phyloP scores from a whole-genome alignment of 2,888 invertebrate genomes.

The Meteorus colon region DNA sequence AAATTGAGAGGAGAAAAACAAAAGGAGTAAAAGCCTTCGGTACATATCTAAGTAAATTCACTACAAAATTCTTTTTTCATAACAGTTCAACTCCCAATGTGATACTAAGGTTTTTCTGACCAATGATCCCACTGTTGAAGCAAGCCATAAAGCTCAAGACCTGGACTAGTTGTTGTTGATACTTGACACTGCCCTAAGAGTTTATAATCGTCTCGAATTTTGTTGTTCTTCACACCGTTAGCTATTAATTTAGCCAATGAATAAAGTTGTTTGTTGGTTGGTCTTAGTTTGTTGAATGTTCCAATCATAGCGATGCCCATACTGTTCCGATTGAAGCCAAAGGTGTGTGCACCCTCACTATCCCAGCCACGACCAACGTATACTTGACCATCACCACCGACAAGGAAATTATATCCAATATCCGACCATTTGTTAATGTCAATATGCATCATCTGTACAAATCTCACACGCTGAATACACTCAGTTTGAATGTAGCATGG shows the following conservation, averaged over 20 bases:
- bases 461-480: slow-evolving; percentile 59
- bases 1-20: background rate
- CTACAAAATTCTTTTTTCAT: background rate
- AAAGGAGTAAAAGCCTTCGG: background rate
- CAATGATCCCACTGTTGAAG: slow-evolving; percentile 83
- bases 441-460: slow-evolving; percentile 76
- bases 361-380: slow-evolving; percentile 87
- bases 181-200: slow-evolving; percentile 82
- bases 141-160: slow-evolving; percentile 78
- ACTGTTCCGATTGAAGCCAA: slow-evolving; percentile 79
- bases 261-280: slow-evolving; percentile 71
- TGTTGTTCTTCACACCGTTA: slow-evolving; percentile 78
- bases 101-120: slow-evolving; percentile 57
- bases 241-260: slow-evolving; percentile 79
- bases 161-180: slow-evolving; percentile 81
- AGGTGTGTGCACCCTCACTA: slow-evolving; percentile 81
- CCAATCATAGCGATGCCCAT: slow-evolving; percentile 85
- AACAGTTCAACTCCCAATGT: background rate
- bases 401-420: slow-evolving; percentile 85
- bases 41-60: background rate
- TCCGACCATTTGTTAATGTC: slow-evolving; percentile 80
- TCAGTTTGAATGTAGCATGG: slow-evolving; percentile 66
- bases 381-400: slow-evolving; percentile 85
- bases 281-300: slow-evolving; percentile 76
- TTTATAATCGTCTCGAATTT: slow-evolving; percentile 79